Evolutionary conservation across 2,113 vertebrate species (phyloP), one percentile per base, ranked within the genome.

Genomic region (Thymallus thymallus): DNA sequence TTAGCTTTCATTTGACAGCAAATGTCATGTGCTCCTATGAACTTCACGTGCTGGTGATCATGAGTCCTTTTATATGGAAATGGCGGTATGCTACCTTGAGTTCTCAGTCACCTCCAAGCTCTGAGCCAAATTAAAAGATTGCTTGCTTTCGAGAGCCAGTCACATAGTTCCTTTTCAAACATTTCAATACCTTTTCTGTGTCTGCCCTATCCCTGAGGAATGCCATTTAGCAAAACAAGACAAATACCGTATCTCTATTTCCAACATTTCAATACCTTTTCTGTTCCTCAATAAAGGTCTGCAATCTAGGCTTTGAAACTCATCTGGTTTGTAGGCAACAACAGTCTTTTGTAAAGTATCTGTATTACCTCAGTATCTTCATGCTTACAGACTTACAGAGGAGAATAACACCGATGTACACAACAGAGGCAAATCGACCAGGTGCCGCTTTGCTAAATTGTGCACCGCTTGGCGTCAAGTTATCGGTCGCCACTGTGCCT

Each of bases 191-290:
- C n/a, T 60, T 60, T 60, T 60, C n/a, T 22, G 56, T 58, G 1
- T 60, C 56, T 60, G 56, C 20, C 6, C 13, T 60, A 60, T 67
- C 62, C 72, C 74, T 32, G 73, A 74, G 72, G 62, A 35, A 20
- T n/a, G 77, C 73, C 78, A 75, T 74, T 62, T 56, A 76, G 69
- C 74, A 58, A 56, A 72, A 69, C 73, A 71, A 72, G 73, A 69
- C 56, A 68, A 63, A 64, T 46, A 41, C 35, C 10, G 35, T 41
- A 26, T 66, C n/a, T 72, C 68, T 65, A 32, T 56, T 58, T 29
- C 16, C 58, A 62, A 41, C 13, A 62, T 41, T 69, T 56, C 64
- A 32, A 55, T 20, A 48, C 72, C 51, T 23, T 48, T 46, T 61
- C 26, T 71, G 13, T 56, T 60, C 9, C 30, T 29, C 45, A 30